Conservation (phyloP, 2,797 vertebrate genomes). For the Cossypha heuglini region DNA sequence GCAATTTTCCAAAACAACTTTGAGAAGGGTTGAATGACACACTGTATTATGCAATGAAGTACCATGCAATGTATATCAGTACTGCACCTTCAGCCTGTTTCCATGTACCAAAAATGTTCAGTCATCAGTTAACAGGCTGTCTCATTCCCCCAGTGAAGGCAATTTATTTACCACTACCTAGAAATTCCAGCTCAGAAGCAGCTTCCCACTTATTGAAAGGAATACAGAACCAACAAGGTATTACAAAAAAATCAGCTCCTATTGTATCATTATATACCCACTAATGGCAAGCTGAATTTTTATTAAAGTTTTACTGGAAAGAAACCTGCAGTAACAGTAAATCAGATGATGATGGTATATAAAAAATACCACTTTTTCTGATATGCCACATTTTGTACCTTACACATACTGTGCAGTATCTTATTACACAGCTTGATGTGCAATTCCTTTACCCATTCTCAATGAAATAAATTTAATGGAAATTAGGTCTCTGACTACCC, state of each 20-base stretch:
- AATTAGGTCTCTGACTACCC: background rate
- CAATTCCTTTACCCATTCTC: background rate
- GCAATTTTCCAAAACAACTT: background rate
- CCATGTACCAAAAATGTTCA: background rate
- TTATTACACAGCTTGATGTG: background rate
- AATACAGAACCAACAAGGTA: background rate
- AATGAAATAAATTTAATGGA: background rate
- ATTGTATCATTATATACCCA: background rate
- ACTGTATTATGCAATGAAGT: background rate
- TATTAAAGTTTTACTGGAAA: background rate
- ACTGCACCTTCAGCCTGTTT: background rate
- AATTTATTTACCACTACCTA: background rate
- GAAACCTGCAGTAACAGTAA: background rate
- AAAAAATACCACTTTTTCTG: background rate
- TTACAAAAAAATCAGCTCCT: background rate
- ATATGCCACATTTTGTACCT: background rate
- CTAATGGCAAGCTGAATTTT: background rate
- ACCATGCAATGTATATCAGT: background rate
- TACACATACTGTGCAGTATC: background rate
- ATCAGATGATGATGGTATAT: background rate
- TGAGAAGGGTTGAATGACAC: background rate
- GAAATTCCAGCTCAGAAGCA: background rate
- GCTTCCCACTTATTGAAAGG: background rate
- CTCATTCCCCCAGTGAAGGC: background rate
- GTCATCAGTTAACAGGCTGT: background rate